phyloP scores from a whole-genome alignment of 2,888 invertebrate species.

The Syritta pipiens region DNA sequence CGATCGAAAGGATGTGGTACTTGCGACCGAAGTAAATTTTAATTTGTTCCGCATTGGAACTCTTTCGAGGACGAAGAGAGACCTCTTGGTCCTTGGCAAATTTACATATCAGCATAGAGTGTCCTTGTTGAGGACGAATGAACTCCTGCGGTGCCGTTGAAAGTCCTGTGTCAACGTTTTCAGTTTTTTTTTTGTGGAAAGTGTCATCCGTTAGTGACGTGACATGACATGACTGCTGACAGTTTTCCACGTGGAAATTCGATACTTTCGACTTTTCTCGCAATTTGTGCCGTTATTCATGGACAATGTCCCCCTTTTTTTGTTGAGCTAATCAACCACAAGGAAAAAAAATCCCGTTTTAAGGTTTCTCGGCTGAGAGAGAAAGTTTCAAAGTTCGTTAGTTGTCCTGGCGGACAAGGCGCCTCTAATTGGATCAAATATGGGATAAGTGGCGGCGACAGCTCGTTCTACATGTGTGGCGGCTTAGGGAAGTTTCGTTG shows the following conservation, averaged over 20 bases:
- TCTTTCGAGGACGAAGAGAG: conserved; percentile 39
- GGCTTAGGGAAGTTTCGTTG: conserved; percentile 26
- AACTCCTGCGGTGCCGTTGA: conserved; percentile 52
- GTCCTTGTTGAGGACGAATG: conserved; percentile 43
- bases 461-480: conserved; percentile 15
- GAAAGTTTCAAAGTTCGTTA: conserved; percentile 54
- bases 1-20: conserved; percentile 53
- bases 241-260: conserved; percentile 67
- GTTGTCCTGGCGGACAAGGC: conserved; percentile 53
- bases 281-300: conserved; percentile 58
- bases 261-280: conserved; percentile 64
- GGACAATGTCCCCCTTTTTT: conserved; percentile 46
- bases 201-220: conserved; percentile 53
- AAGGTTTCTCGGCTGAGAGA: conserved; percentile 41
- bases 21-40: conserved; percentile 45
- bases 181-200: conserved; percentile 39
- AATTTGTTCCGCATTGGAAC: conserved; percentile 66
- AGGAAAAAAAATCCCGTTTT: conserved; percentile 51
- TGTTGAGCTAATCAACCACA: conserved; percentile 36
- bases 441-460: conserved; percentile 54
- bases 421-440: conserved; percentile 64
- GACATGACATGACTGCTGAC: conserved; percentile 62
- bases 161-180: conserved; percentile 60
- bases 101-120: conserved; percentile 52
- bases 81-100: conserved; percentile 27